Percentiles rank a stretch among this genome's conserved stretches.
These are phyloP conservation scores for Tetramorium parvispinum DNA, from an alignment of 1,140 invertebrate genomes.

Conservation along the genomic window DNA sequence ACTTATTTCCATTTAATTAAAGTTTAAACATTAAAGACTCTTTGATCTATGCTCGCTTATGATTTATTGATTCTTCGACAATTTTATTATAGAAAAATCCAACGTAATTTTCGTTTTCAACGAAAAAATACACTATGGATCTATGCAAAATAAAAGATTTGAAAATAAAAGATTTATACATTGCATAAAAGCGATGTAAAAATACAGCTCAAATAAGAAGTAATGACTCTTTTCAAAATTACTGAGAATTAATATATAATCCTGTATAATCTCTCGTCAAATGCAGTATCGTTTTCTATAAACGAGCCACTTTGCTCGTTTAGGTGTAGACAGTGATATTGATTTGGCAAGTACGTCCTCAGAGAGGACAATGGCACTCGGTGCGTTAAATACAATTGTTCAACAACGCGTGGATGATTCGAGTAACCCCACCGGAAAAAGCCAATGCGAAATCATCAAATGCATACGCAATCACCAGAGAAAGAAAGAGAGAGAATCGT, in stretches of 20 bases:
- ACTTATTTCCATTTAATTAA: neutral
- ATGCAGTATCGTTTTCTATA: neutral
- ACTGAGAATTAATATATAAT: neutral
- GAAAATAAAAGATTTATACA: neutral
- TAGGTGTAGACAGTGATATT: conserved; percentile 38
- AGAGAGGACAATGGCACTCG: conserved; percentile 17
- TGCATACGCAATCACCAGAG: neutral
- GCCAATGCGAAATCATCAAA: conserved; percentile 8
- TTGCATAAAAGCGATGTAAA: neutral
- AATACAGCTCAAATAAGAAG: neutral
- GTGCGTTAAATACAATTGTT: conserved; percentile 13
- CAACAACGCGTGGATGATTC: conserved; percentile 10
- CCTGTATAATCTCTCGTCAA: neutral
- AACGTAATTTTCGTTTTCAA: neutral
- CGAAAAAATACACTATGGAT: neutral
- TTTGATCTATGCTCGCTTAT: neutral
- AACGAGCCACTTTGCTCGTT: conserved; percentile 3
- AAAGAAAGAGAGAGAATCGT: neutral
- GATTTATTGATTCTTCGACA: neutral
- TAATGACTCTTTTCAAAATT: neutral
- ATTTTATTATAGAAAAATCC: neutral
- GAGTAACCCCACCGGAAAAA: conserved; percentile 2
- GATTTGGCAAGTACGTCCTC: conserved; percentile 36
- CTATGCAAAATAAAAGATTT: neutral
- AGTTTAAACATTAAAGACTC: neutral